Conservation (phyloP, 2,888 invertebrate genomes). For the Salticus scenicus region DNA sequence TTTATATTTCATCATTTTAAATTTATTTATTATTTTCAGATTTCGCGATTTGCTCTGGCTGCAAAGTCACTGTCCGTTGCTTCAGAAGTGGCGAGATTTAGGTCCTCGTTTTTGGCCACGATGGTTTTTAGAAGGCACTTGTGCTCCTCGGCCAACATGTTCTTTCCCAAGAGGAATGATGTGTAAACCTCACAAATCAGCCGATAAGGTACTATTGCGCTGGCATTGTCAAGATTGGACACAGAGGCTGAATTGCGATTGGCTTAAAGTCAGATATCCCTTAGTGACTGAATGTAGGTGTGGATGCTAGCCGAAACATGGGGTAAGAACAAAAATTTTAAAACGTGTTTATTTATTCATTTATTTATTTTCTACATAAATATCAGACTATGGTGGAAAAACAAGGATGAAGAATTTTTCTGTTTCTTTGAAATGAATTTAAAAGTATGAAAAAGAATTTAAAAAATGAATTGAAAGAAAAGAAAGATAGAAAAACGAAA, state of each 20-base stretch:
- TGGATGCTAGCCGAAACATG: constrained; percentile 25
- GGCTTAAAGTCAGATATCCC: constrained; percentile 58
- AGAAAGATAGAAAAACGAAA: too few relatives aligned
- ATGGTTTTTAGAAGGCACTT: constrained; percentile 54
- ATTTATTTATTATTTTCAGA: background rate
- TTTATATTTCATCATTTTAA: too few relatives aligned
- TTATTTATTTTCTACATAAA: too few relatives aligned
- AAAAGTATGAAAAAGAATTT: too few relatives aligned
- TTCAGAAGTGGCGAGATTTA: constrained; percentile 59
- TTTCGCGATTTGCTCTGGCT: constrained; percentile 61
- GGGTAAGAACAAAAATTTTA: too few relatives aligned
- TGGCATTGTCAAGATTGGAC: constrained; percentile 67
- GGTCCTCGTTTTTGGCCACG: constrained; percentile 61
- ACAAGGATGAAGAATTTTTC: too few relatives aligned
- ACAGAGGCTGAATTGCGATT: constrained; percentile 46
- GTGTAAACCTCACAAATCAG: constrained; percentile 46
- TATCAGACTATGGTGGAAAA: too few relatives aligned
- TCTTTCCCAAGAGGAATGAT: constrained; percentile 62
- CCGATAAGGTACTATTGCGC: constrained; percentile 47
- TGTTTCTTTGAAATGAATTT: too few relatives aligned
- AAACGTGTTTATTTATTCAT: too few relatives aligned
- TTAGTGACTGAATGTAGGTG: constrained; percentile 61
- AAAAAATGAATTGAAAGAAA: too few relatives aligned
- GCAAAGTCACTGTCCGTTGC: constrained; percentile 53
- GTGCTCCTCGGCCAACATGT: constrained; percentile 33